phyloP scores from a whole-genome alignment of 2,797 vertebrate species.

The Dallia pectoralis region DNA sequence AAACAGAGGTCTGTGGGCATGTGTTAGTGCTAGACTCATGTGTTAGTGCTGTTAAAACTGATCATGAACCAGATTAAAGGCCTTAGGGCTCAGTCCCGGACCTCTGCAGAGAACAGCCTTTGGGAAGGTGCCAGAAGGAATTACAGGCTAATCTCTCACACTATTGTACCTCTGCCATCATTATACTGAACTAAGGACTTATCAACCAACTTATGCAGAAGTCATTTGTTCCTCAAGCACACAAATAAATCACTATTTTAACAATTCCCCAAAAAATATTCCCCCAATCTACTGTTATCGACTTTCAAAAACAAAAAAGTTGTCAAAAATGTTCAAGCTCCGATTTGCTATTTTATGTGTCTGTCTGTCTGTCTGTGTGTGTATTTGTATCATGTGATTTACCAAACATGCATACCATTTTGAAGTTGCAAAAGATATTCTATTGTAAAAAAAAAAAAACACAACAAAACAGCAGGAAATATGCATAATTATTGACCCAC shows the following conservation, averaged over 20 bases:
- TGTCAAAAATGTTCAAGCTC: no score
- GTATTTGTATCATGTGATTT: no score
- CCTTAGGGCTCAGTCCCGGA: conserved; percentile 15
- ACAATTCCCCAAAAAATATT: no score
- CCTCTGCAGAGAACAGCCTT: conserved; percentile 4
- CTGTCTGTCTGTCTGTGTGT: no score
- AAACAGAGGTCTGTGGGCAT: conserved; percentile 5
- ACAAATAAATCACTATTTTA: neutral
- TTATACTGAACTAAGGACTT: neutral
- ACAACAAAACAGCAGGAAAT: no score
- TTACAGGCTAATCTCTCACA: conserved; percentile 9
- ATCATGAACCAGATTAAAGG: conserved; percentile 8
- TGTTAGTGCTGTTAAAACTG: conserved; percentile 3
- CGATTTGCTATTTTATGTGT: no score
- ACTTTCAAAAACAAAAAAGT: no score
- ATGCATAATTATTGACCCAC: no score
- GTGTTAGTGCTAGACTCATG: neutral
- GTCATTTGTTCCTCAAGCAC: neutral
- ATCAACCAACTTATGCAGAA: neutral
- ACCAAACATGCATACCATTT: no score
- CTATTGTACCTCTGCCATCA: neutral
- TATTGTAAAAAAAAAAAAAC: no score
- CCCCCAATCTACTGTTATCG: no score
- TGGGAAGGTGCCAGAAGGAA: conserved; percentile 18
- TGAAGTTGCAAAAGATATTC: no score